These are phyloP conservation scores for Amphiura filiformis DNA, from an alignment of 35 echinoderm and acorn worm species.

Conservation along the genomic window DNA sequence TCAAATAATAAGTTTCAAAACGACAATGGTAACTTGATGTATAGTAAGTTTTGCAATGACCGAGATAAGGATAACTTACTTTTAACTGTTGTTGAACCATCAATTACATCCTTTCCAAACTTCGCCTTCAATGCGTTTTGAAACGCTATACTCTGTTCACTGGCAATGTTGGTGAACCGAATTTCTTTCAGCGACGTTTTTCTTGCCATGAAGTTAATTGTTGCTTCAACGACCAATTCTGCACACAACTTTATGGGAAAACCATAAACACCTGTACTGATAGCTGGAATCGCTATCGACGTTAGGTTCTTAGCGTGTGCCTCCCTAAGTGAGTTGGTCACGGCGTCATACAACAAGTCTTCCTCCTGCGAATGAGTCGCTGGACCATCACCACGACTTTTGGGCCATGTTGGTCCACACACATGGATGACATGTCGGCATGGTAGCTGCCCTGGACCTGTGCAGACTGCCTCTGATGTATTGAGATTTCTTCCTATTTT, in stretches of 20 bases:
- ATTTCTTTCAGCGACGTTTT: conserved; percentile 6
- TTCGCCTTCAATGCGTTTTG: background rate
- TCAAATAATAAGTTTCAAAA: background rate
- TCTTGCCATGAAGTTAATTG: background rate
- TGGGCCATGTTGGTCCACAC: conserved; percentile 16
- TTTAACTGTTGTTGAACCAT: background rate
- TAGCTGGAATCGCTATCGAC: conserved; percentile 40
- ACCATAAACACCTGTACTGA: conserved; percentile 39
- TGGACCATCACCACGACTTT: background rate
- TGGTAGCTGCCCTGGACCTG: conserved; percentile 33
- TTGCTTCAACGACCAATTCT: conserved; percentile 17
- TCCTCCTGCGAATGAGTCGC: background rate
- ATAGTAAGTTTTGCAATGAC: too few species aligned
- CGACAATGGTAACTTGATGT: background rate
- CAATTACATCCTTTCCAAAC: background rate
- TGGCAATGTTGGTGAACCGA: background rate
- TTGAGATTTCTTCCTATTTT: background rate
- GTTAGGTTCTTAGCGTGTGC: background rate
- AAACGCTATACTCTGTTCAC: background rate
- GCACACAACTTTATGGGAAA: conserved; percentile 32
- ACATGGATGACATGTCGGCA: conserved; percentile 40
- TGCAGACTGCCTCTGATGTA: conserved; percentile 25
- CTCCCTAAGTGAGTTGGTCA: background rate
- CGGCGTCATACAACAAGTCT: conserved; percentile 1
- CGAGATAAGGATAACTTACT: too few species aligned